A percentile compares a stretch with the other conserved stretches of the same genome.
phyloP scores from a whole-genome alignment of 2,113 vertebrate genomes.

The Pluvialis apricaria region DNA sequence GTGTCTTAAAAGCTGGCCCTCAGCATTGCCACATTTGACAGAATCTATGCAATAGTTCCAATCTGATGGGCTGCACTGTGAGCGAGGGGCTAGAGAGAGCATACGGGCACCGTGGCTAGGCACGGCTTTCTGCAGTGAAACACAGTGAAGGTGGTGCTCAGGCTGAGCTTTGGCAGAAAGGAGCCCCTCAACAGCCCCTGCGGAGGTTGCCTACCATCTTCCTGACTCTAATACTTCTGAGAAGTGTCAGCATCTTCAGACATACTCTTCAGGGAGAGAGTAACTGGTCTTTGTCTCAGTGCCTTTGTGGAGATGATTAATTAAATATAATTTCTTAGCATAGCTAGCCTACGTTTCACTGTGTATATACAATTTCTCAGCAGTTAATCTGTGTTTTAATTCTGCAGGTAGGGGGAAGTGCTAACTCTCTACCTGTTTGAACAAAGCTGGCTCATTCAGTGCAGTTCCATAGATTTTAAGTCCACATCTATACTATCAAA shows the following conservation, averaged over 20 bases:
- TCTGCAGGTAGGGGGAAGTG: not conserved
- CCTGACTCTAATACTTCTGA: not conserved
- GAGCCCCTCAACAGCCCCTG: not conserved
- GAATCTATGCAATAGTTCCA: not conserved
- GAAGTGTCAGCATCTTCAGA: not conserved
- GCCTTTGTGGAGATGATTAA: not conserved
- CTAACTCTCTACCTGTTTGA: not conserved
- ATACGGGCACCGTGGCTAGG: not conserved
- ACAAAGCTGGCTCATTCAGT: not conserved
- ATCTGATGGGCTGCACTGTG: not conserved
- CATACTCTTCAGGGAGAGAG: not conserved
- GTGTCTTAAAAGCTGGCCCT: not conserved
- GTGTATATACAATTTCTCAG: not conserved
- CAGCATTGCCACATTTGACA: not conserved
- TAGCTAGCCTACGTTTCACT: not conserved
- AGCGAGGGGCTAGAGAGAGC: not conserved
- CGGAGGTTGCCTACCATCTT: not conserved
- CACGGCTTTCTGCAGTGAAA: not conserved
- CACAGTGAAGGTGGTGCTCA: not conserved
- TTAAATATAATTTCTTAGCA: not conserved
- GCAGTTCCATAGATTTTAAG: not conserved
- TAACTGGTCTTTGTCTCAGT: not conserved
- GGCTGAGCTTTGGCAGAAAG: not conserved
- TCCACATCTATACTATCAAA: not conserved
- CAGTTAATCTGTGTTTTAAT: not conserved